phyloP scores from a whole-genome alignment of 64 coral and sea anemone species.

The Exaiptasia diaphana region DNA sequence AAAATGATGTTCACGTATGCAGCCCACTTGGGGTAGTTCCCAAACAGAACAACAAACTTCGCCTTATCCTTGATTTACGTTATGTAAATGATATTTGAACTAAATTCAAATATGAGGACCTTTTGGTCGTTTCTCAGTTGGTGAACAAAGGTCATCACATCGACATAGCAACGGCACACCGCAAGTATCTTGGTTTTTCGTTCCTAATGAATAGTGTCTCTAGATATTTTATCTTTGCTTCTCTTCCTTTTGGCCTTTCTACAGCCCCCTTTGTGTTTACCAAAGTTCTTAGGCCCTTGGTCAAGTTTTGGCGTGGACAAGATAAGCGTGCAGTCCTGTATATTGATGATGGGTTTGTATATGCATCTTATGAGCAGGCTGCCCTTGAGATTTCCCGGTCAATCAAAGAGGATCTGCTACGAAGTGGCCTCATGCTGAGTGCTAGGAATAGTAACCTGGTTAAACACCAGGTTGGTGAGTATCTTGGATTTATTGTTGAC shows the following conservation, averaged over 20 bases:
- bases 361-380: neutral
- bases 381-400: neutral
- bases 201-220: neutral
- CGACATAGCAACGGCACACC: slow-evolving; percentile 33
- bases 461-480: neutral
- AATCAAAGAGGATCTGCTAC: neutral
- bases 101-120: slow-evolving; percentile 53
- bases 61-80: slow-evolving; percentile 32
- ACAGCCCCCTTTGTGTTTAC: slow-evolving; percentile 31
- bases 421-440: neutral
- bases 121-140: slow-evolving; percentile 18
- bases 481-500: neutral
- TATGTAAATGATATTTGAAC: slow-evolving; percentile 13
- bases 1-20: neutral
- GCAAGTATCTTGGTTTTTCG: slow-evolving; percentile 47
- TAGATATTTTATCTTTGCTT: slow-evolving; percentile 14
- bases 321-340: slow-evolving; percentile 4
- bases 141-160: slow-evolving; percentile 46
- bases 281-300: slow-evolving; percentile 29
- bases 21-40: slow-evolving; percentile 10
- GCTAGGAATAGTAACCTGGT: too few relatives aligned
- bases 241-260: slow-evolving; percentile 7
- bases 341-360: neutral
- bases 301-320: slow-evolving; percentile 38
- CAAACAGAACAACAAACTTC: neutral